A percentile compares a stretch with the other conserved stretches of the same genome.
phyloP scores from a whole-genome alignment of 2,888 invertebrate genomes.

The Sussaba pulchella region DNA sequence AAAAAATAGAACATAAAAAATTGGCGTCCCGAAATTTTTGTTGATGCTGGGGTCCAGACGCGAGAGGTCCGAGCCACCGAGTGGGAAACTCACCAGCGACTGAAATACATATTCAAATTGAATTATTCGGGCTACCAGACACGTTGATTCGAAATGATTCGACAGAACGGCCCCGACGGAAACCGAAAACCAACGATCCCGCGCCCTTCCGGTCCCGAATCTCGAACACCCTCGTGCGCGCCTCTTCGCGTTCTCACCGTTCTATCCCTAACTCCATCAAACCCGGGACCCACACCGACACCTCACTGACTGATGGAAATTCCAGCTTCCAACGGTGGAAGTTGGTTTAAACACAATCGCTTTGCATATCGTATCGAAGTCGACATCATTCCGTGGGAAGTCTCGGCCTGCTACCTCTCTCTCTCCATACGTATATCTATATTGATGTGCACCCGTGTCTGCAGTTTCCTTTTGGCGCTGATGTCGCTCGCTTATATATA shows the following conservation, averaged over 20 bases:
- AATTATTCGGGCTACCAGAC: conserved; percentile 83
- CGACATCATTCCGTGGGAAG: conserved; percentile 55
- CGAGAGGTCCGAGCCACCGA: background rate
- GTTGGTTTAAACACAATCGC: conserved; percentile 81
- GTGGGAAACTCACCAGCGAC: conserved; percentile 44
- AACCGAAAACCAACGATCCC: conserved; percentile 61
- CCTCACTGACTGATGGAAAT: conserved; percentile 82
- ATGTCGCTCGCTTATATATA: conserved; percentile 4
- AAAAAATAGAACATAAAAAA: too few species aligned
- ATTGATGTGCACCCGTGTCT: conserved; percentile 13
- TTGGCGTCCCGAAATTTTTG: background rate
- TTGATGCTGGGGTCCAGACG: too few species aligned
- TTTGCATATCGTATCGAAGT: conserved; percentile 82
- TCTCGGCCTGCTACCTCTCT: conserved; percentile 37
- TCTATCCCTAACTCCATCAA: conserved; percentile 47
- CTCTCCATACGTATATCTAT: too few species aligned
- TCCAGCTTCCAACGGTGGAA: conserved; percentile 78
- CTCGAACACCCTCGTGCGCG: too few species aligned
- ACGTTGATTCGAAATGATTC: conserved; percentile 84
- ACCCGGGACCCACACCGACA: conserved; percentile 52
- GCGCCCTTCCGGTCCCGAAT: conserved; percentile 40
- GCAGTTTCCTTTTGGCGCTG: conserved; percentile 34
- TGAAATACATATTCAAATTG: conserved; percentile 84
- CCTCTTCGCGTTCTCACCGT: background rate
- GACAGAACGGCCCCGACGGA: conserved; percentile 74